Base-by-base conservation (phyloP, 2,888 invertebrate species). In the Ophion obscuratus region DNA sequence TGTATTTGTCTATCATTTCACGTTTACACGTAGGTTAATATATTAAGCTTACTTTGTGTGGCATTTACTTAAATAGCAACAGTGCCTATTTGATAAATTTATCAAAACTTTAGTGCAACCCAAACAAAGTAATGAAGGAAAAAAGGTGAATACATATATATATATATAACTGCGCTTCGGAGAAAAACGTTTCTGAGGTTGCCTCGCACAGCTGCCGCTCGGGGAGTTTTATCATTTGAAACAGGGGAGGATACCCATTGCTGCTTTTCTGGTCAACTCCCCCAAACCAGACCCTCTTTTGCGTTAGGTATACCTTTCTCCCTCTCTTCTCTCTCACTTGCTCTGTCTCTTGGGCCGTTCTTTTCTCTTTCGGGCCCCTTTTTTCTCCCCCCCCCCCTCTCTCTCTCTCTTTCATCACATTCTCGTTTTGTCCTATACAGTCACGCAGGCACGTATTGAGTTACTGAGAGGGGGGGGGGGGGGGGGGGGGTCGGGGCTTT, bases 381-480 rank as follows among this genome's bases (percentile, higher is more conserved):
- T 70, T n/a, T 61, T 24, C 24, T 24, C 24, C 2, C 24, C 2
- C 24, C 2, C 24, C 47, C 75, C 4, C 31, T 31, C 31, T 31
- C 31, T 31, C 64, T 70, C 9, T 66, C 62, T 67, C 78, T 68
- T 62, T 73, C 75, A 57, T 31, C 47, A 17, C 68, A 2, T 68
- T 27, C 74, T 61, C 83, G 40, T 57, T 79, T 79, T 40, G 64
- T 80, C 76, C 57, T 44, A 20, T 47, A 57, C 66, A 6, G 68
- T 20, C 47, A 4, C 4, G 31, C 31, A 31, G 66, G 82, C 70
- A 62, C 82, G 73, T 88, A 88, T 88, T 88, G 88, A 87, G 89
- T 90, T 91, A 89, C 90, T 91, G 77, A 47, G 47, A 88, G 89
- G 88, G 87, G 83, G 87, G 87, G 87, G 88, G 87, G 83, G 87